phyloP scores from a whole-genome alignment of 1,140 invertebrate genomes.

The Aphelinus certus region DNA sequence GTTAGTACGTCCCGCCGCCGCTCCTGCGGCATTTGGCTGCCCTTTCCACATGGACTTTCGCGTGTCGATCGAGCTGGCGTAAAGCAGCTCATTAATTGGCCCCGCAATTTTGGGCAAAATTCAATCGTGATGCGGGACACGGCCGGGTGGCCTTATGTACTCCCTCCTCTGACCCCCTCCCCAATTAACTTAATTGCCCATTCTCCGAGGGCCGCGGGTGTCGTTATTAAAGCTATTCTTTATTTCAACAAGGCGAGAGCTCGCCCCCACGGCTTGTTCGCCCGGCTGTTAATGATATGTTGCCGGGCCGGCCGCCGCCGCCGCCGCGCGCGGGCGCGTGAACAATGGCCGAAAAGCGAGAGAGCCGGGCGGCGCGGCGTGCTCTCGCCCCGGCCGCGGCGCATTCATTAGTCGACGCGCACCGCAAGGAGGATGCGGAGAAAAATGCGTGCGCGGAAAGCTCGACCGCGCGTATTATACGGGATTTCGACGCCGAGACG shows the following conservation, averaged over 20 bases:
- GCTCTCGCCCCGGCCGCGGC: neutral
- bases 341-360: slow-evolving; percentile 19
- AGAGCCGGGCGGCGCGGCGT: slow-evolving; percentile 2
- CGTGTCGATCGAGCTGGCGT: too few relatives aligned
- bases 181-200: slow-evolving; percentile 19
- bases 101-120: too few relatives aligned
- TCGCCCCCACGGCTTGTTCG: neutral
- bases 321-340: neutral
- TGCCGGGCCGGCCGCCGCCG: neutral
- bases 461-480: too few relatives aligned
- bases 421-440: too few relatives aligned
- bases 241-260: neutral
- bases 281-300: slow-evolving; percentile 23
- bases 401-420: slow-evolving; percentile 19
- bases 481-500: too few relatives aligned
- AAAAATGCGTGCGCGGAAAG: too few relatives aligned
- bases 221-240: slow-evolving; percentile 23
- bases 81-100: neutral
- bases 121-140: neutral
- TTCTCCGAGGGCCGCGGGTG: neutral
- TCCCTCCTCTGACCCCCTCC: neutral
- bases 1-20: too few relatives aligned
- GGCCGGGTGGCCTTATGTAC: neutral
- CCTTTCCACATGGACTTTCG: too few relatives aligned
- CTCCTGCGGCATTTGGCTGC: too few relatives aligned